Evolutionary conservation across 2,888 invertebrate genomes (phyloP).

Genomic region (Nomada fucata): DNA sequence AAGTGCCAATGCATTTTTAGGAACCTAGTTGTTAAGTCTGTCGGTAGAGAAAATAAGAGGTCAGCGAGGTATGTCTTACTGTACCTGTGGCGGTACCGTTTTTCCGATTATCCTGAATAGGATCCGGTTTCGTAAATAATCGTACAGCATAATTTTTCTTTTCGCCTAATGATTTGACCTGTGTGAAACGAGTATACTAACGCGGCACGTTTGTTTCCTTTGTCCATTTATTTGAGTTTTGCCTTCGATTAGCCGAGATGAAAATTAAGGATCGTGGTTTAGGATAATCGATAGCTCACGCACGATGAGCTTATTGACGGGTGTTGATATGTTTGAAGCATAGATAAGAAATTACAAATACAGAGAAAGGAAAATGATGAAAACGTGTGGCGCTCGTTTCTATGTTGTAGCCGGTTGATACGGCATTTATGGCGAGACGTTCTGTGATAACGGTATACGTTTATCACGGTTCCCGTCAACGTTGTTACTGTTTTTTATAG

Average conservation of each 20-base stretch:
- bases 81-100: not conserved
- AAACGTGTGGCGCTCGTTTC: conserved; percentile 2
- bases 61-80: too few species aligned
- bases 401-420: conserved; percentile 6
- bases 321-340: not conserved
- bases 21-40: conserved; percentile 22
- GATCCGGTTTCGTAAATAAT: not conserved
- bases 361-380: not conserved
- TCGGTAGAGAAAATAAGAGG: not conserved
- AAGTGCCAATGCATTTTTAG: conserved; percentile 59
- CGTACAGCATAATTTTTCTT: not conserved
- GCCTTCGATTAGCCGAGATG: not conserved
- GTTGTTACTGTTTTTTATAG: conserved; percentile 62
- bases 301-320: too few species aligned
- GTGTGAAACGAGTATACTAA: not conserved
- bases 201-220: not conserved
- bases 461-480: conserved; percentile 26
- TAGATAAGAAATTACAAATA: too few species aligned
- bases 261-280: not conserved
- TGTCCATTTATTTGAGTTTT: not conserved
- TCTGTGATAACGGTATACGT: not conserved
- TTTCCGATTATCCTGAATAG: not conserved
- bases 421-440: conserved; percentile 11
- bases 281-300: not conserved
- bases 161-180: not conserved